Evolutionary conservation across 1,140 invertebrate genomes (phyloP).

Genomic region (Drosophila rufa): DNA sequence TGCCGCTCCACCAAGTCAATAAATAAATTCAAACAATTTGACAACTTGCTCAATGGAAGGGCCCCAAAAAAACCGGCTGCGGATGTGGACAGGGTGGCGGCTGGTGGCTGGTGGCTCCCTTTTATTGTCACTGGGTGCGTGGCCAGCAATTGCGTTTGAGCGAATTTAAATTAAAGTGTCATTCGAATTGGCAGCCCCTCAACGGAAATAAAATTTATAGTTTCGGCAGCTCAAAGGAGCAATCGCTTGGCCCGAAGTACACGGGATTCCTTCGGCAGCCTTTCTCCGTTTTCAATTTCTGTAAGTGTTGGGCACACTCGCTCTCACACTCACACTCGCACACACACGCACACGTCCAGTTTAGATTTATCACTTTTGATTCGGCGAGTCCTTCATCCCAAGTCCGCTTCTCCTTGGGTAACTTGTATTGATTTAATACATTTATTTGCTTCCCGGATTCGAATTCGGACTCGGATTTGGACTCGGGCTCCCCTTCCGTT

Average conservation of each 20-base stretch:
- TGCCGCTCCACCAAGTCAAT: constrained; percentile 73
- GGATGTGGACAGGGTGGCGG: constrained; percentile 1
- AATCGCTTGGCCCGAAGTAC: constrained; percentile 9
- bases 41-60: constrained; percentile 76
- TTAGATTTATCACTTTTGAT: constrained; percentile 84
- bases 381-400: constrained; percentile 37
- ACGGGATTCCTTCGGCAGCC: constrained; percentile 36
- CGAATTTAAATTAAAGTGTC: constrained; percentile 84
- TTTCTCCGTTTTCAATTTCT: constrained; percentile 71
- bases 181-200: constrained; percentile 80
- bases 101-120: constrained; percentile 1
- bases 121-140: constrained; percentile 76
- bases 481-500: neutral
- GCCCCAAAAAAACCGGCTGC: constrained; percentile 45
- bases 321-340: neutral
- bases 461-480: constrained; percentile 4
- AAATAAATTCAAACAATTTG: constrained; percentile 84
- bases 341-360: constrained; percentile 67
- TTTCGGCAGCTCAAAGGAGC: constrained; percentile 59
- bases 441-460: constrained; percentile 60
- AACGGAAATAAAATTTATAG: constrained; percentile 83
- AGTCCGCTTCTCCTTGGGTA: constrained; percentile 8
- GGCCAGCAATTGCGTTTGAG: constrained; percentile 80
- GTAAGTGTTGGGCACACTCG: constrained; percentile 55
- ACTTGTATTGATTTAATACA: constrained; percentile 78